Percentiles rank a stretch among this genome's conserved stretches.
Evolutionary conservation across 64 coral and sea anemone species (phyloP).

Genomic region (Actinia tenebrosa): DNA sequence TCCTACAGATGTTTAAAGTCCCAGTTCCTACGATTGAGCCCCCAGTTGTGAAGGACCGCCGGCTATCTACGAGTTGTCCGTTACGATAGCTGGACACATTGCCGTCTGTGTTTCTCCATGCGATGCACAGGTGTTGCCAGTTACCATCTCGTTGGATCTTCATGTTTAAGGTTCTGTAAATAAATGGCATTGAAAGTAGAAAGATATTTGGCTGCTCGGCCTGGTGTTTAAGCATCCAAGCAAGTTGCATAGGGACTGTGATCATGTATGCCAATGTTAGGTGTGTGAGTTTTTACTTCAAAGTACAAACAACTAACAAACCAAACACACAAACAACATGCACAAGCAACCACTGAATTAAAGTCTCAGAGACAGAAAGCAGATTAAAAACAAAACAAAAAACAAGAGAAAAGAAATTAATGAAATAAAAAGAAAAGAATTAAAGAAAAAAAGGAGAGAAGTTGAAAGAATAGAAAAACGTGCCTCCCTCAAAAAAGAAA

Average conservation of each 20-base stretch:
- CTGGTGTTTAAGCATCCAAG: no score
- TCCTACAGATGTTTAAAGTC: not conserved
- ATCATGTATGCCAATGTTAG: no score
- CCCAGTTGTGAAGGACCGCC: not conserved
- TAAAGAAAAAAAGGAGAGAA: no score
- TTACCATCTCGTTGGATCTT: not conserved
- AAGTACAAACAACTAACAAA: no score
- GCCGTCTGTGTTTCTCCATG: not conserved
- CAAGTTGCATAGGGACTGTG: no score
- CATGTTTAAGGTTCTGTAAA: not conserved
- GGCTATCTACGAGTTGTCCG: not conserved
- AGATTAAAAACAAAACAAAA: not conserved
- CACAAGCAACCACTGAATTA: no score
- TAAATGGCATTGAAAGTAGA: not conserved
- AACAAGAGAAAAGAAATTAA: not conserved
- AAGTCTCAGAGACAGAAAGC: no score
- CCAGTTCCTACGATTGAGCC: not conserved
- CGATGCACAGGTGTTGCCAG: slow-evolving; percentile 10
- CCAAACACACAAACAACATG: no score
- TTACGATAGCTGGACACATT: not conserved
- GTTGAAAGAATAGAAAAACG: no score
- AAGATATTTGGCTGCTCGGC: not conserved
- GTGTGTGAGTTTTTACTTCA: no score
- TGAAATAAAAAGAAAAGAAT: no score
- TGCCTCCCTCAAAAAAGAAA: not conserved